Base-by-base conservation (phyloP, 2,797 vertebrate genomes). In the Antrozous pallidus region DNA sequence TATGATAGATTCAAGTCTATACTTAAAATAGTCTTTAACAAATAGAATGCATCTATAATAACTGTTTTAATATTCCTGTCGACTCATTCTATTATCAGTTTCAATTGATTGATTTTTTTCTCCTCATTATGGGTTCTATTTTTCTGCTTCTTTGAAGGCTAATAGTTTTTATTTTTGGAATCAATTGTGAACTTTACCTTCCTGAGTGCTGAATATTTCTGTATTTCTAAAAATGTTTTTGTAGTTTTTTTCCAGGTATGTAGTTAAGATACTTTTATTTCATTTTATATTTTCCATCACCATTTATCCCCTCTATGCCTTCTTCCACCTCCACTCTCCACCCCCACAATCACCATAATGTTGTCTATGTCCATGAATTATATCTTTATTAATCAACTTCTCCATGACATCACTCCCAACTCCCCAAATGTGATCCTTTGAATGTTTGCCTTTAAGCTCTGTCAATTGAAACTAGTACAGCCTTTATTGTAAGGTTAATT, bases 361-460 rank as follows among this genome's bases (percentile, higher is more conserved):
- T 36, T 33, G n/a, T 67, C 63, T 16, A 36, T 36, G 63, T 20
- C 8, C n/a, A 67, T 33, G 63, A 36, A 33, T 67, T 67, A 8
- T 67, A 20, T 63, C 16, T 67, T 67, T n/a, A 14, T n/a, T 63
- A 31, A 31, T 63, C 61, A n/a, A n/a, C 9, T 20, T 20, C 17
- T 36, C 13, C 63, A 65, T 61, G 13, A 14, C 16, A 7, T 63
- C 63, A 18, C 8, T 3, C n/a, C 13, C 14, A 33, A 36, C 63
- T 8, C 63, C n/a, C n/a, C 84, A 5, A 77, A 33, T 81, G 88
- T 73, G 75, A 42, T 80, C 31, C 33, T 92, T 87, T 79, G 16
- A 93, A 47, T 78, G 24, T 17, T 45, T 92, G 28, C 45, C 90
- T 90, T 92, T 71, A 75, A 84, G 40, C n/a, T 71, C 40, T 94